These are phyloP conservation scores for Oscarella lobularis DNA, from an alignment of 37 sponge, comb jelly and placozoan species.

Conservation along the genomic window DNA sequence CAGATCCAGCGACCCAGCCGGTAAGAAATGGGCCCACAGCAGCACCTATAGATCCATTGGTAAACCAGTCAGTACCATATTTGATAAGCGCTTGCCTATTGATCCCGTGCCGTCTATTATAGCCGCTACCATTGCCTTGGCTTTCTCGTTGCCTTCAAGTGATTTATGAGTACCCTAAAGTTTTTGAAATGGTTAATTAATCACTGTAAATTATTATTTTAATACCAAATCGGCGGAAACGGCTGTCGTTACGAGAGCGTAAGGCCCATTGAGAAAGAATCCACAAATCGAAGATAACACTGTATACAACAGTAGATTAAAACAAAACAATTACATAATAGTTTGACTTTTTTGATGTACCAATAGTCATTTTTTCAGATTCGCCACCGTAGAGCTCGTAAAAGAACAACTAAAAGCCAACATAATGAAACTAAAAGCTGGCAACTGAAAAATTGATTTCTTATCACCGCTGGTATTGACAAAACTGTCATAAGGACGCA, in stretches of 20 bases:
- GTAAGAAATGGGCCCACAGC: no score
- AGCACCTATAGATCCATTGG: no score
- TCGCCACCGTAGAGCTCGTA: background rate
- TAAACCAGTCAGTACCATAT: no score
- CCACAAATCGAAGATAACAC: constrained; percentile 52
- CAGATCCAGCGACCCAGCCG: no score
- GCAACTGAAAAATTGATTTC: background rate
- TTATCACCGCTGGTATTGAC: background rate
- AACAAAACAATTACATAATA: background rate
- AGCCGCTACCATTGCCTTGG: constrained; percentile 72
- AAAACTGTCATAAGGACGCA: background rate
- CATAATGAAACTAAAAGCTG: background rate
- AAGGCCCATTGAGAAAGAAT: constrained; percentile 61
- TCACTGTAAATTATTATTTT: no score
- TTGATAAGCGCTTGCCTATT: constrained; percentile 19
- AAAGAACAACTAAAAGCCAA: background rate
- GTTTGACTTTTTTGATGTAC: background rate
- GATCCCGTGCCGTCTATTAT: constrained; percentile 81
- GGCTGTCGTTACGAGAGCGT: constrained; percentile 77
- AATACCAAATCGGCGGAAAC: constrained; percentile 65
- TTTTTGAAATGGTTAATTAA: no score
- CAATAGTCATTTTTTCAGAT: background rate
- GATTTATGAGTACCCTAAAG: constrained; percentile 45
- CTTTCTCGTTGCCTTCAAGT: constrained; percentile 51
- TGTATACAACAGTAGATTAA: no score